Conservation (phyloP, 2,113 vertebrate species). For the Gobius niger region DNA sequence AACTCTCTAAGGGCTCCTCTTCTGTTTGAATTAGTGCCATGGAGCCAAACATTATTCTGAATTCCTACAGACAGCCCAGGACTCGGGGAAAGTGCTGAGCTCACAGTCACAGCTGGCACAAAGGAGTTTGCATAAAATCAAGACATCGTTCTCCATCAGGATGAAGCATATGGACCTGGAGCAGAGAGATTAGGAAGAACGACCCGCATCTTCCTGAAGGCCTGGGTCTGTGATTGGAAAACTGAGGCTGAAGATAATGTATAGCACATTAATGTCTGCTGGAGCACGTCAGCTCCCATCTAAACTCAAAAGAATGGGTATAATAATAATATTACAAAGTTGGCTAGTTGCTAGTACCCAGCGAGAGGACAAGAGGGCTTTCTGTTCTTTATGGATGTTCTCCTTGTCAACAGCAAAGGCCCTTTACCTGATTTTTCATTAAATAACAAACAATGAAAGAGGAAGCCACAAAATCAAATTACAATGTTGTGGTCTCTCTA, state of each 20-base stretch:
- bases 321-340: too few relatives aligned
- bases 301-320: too few relatives aligned
- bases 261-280: not conserved
- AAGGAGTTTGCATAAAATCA: not conserved
- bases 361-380: too few relatives aligned
- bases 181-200: not conserved
- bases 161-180: not conserved
- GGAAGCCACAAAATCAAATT: too few relatives aligned
- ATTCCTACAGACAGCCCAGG: not conserved
- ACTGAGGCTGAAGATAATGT: not conserved
- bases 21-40: not conserved
- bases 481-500: too few relatives aligned
- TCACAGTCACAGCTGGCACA: not conserved
- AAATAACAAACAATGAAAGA: too few relatives aligned
- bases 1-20: not conserved
- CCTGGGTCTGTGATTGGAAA: not conserved
- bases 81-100: not conserved
- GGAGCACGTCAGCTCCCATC: too few relatives aligned
- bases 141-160: not conserved
- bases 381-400: too few relatives aligned
- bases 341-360: too few relatives aligned
- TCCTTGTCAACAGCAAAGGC: too few relatives aligned
- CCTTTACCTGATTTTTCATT: too few relatives aligned
- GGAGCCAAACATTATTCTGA: not conserved
- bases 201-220: not conserved